Conservation (phyloP, 2,113 vertebrate genomes). For the Bos javanicus region DNA sequence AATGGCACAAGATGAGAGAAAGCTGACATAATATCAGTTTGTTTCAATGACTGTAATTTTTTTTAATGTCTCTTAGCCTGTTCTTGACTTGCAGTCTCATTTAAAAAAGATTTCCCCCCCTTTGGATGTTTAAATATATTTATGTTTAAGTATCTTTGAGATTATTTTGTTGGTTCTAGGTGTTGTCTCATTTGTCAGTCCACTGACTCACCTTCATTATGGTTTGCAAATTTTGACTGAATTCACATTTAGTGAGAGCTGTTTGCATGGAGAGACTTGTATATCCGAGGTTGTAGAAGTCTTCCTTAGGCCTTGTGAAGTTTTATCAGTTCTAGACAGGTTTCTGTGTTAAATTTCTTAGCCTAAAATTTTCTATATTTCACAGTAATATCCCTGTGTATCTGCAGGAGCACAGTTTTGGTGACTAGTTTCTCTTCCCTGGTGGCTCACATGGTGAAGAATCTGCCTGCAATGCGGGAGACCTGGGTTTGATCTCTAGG, state of each 20-base stretch:
- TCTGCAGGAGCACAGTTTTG: not conserved
- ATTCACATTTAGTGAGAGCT: not conserved
- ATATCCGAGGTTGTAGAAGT: not conserved
- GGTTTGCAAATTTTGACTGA: not conserved
- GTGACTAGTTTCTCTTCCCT: not conserved
- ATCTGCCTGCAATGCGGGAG: not conserved
- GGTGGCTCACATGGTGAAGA: not conserved
- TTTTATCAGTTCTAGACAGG: not conserved
- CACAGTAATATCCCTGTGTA: not conserved
- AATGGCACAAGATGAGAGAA: not conserved
- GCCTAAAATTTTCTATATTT: not conserved
- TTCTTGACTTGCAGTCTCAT: not conserved
- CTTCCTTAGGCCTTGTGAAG: not conserved
- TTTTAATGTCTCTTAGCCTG: not conserved
- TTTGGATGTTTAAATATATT: not conserved
- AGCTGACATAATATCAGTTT: not conserved
- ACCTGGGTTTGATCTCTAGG: not conserved
- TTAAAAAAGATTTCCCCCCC: not conserved
- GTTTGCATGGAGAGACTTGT: not conserved
- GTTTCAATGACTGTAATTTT: not conserved
- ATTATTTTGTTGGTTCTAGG: not conserved
- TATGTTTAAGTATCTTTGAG: not conserved
- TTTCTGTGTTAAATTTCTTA: not conserved
- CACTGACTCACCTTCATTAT: not conserved
- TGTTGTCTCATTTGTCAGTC: not conserved